These are phyloP conservation scores for Caenorhabditis drosophilae DNA, from an alignment of 2,888 invertebrate species.

Conservation along the genomic window DNA sequence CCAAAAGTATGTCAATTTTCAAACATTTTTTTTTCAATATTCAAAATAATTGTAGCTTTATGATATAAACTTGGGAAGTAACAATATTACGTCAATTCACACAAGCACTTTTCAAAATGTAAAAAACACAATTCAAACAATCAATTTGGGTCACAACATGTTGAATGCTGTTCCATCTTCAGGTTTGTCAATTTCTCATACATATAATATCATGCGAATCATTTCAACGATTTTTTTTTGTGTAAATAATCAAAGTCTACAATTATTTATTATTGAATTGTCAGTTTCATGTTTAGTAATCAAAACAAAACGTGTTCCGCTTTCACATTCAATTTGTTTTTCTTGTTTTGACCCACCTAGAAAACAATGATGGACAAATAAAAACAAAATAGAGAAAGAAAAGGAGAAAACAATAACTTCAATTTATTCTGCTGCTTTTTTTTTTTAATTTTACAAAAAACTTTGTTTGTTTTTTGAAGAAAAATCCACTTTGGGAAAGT, in stretches of 20 bases:
- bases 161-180: slow-evolving; percentile 63
- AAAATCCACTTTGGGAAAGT: too few species aligned
- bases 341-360: background rate
- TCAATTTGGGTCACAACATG: slow-evolving; percentile 67
- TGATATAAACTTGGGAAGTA: slow-evolving; percentile 66
- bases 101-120: slow-evolving; percentile 63
- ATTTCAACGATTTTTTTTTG: background rate
- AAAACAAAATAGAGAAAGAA: background rate
- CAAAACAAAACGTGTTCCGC: background rate
- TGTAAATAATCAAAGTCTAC: background rate
- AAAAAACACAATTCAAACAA: slow-evolving; percentile 64
- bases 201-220: background rate
- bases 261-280: background rate
- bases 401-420: background rate
- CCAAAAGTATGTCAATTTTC: slow-evolving; percentile 55
- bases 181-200: slow-evolving; percentile 48
- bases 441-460: too few species aligned
- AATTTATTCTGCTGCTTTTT: too few species aligned
- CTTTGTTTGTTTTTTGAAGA: too few species aligned
- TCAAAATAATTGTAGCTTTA: slow-evolving; percentile 53
- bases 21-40: slow-evolving; percentile 4
- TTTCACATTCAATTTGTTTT: too few species aligned
- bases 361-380: background rate
- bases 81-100: slow-evolving; percentile 63
- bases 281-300: background rate